Base-by-base conservation (phyloP, 2,113 vertebrate genomes). In the Cryptotis parvus region DNA sequence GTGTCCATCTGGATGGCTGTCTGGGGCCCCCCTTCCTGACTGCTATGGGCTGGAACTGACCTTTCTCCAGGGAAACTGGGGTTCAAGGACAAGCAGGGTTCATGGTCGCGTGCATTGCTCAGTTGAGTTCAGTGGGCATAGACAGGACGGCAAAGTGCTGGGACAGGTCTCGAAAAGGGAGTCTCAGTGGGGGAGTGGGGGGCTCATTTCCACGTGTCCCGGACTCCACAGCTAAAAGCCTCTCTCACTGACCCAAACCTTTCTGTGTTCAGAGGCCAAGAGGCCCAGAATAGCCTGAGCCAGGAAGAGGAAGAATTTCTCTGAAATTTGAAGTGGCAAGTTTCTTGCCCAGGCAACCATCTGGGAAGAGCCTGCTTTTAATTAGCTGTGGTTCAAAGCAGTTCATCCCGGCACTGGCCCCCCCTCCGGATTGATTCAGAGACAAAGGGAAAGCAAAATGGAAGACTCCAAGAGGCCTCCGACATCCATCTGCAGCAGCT, bases 401-500 rank as follows among this genome's bases (percentile, higher is more conserved):
- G 93, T 58, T 89, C 92, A 87, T 72, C 84, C 74, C 76, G n/a
- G n/a, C n/a, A 41, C 81, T 87, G 1, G 0, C 93, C 94, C 78
- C 72, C 87, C 61, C 95, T 79, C 89, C 1, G 16, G 87, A 72
- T 85, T 31, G 75, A 89, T 90, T 84, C 95, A 91, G 87, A 95
- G 89, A 96, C 92, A 95, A 95, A 95, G 70, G 84, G 87, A n/a
- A 95, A 94, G 66, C 87, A 93, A 89, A 83, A 29, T 7, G 63
- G 69, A 81, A 49, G 37, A 14, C 78, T 79, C 77, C 7, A 74
- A 91, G 92, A 91, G 84, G 37, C 82, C 95, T 2, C 27, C 2
- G 69, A 82, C 81, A 81, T 37, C 90, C 93, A 83, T 93, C 94
- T 94, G 94, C 79, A n/a, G 37, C 92, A 90, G 87, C 94, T 76